Conservation (phyloP, 2,113 vertebrate genomes). For the Sinocyclocheilus rhinocerous region DNA sequence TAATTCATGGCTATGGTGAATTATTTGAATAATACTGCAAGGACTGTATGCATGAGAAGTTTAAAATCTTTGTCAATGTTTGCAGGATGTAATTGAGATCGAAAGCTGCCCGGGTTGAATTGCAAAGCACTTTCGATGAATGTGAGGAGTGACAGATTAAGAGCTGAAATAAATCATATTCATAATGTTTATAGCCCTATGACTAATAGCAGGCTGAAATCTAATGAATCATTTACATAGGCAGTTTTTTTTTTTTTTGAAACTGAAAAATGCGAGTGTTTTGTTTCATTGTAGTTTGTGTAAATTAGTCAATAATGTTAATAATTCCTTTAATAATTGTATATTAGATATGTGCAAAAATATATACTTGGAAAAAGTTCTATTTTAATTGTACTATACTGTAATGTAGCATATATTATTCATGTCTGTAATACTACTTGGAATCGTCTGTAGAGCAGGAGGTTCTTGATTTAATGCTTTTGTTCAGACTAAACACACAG, state of each 20-base stretch:
- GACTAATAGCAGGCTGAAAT: not conserved
- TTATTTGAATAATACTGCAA: not conserved
- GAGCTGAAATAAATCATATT: not conserved
- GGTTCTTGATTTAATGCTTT: conserved; percentile 64
- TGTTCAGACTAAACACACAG: conserved; percentile 67
- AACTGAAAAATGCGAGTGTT: not conserved
- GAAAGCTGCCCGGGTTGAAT: not conserved
- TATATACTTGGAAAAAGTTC: conserved; percentile 63
- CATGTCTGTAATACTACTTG: conserved; percentile 61
- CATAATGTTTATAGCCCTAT: not conserved
- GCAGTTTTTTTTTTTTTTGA: conserved; percentile 8
- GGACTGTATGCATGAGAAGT: conserved; percentile 3
- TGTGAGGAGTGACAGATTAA: not conserved
- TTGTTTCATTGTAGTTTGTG: conserved; percentile 42
- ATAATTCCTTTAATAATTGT: conserved; percentile 70
- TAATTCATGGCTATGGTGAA: not conserved
- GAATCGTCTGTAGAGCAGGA: conserved; percentile 57
- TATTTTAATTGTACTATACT: conserved; percentile 78
- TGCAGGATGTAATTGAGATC: not conserved
- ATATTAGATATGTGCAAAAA: conserved; percentile 55
- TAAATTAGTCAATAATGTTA: conserved; percentile 67
- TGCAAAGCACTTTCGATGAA: conserved; percentile 19
- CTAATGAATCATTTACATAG: not conserved
- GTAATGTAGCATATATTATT: conserved; percentile 65
- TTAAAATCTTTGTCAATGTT: not conserved